phyloP scores from a whole-genome alignment of 2,113 vertebrate species.

The Colossoma macropomum region DNA sequence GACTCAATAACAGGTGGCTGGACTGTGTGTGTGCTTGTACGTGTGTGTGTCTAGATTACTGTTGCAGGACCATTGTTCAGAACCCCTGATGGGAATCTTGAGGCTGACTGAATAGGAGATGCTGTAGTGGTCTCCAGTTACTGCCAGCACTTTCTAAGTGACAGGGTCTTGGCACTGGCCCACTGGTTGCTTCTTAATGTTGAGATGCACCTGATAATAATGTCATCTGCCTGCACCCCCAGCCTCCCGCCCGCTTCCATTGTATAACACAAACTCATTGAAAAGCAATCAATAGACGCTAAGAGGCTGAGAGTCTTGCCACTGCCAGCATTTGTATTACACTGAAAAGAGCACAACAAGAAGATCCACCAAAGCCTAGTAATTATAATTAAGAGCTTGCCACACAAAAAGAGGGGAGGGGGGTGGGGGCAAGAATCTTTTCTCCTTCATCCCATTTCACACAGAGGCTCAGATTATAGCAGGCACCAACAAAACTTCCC shows the following conservation, averaged over 20 bases:
- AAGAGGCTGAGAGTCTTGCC: constrained; percentile 63
- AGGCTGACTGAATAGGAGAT: constrained; percentile 43
- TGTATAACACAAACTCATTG: constrained; percentile 66
- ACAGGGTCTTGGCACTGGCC: constrained; percentile 55
- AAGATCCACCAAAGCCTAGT: constrained; percentile 55
- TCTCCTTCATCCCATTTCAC: constrained; percentile 15
- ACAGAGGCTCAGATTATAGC: constrained; percentile 12
- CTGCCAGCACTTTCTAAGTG: constrained; percentile 31
- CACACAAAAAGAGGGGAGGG: constrained; percentile 41
- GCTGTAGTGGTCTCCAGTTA: constrained; percentile 54
- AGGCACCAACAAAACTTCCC: constrained; percentile 16
- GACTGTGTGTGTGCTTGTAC: constrained; percentile 1
- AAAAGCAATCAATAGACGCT: constrained; percentile 65
- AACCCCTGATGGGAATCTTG: constrained; percentile 40
- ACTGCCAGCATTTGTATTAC: constrained; percentile 61
- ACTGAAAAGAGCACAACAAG: constrained; percentile 56
- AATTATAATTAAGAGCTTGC: constrained; percentile 69
- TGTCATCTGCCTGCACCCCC: constrained; percentile 47
- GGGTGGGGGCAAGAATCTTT: constrained; percentile 21
- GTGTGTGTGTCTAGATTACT: constrained; percentile 30
- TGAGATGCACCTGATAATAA: constrained; percentile 61
- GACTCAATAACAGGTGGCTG: not conserved
- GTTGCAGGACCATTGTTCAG: constrained; percentile 49
- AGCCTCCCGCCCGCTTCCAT: not conserved
- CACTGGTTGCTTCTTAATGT: constrained; percentile 56